Evolutionary conservation across 64 coral and sea anemone genomes (phyloP).

Genomic region (Hydrozoanthus tunicans): DNA sequence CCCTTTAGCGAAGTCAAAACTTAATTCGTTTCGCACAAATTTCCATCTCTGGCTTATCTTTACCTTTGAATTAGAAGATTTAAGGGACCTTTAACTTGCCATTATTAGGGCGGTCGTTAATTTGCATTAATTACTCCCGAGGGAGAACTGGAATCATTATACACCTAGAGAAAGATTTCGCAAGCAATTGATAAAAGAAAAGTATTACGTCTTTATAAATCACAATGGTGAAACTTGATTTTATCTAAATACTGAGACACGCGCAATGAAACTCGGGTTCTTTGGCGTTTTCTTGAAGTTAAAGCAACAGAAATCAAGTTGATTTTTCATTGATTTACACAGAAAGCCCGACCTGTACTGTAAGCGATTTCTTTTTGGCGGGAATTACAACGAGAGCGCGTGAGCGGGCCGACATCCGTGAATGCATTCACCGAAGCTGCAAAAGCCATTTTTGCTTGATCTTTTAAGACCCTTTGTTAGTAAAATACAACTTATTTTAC

Average conservation of each 20-base stretch:
- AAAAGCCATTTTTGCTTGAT: too few species aligned
- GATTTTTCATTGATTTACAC: too few species aligned
- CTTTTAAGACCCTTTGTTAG: too few species aligned
- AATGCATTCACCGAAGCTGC: too few species aligned
- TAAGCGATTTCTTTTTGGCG: too few species aligned
- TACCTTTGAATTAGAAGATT: neutral
- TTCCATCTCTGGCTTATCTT: neutral
- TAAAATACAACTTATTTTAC: too few species aligned
- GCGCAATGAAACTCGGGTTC: too few species aligned
- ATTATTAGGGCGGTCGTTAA: neutral
- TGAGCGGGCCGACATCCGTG: too few species aligned
- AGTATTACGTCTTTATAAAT: neutral
- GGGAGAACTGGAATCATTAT: neutral
- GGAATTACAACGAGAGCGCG: too few species aligned
- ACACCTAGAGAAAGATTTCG: neutral
- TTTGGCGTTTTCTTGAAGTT: too few species aligned
- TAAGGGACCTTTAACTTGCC: neutral
- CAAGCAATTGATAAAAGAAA: constrained; percentile 1
- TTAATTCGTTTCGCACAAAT: neutral
- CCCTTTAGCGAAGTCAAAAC: neutral
- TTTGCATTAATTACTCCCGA: constrained; percentile 26
- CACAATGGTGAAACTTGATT: neutral
- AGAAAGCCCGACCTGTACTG: neutral
- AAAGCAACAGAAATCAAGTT: too few species aligned
- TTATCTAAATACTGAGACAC: too few species aligned